Evolutionary conservation across 2,888 invertebrate species (phyloP).

Genomic region (Pomacea canaliculata): DNA sequence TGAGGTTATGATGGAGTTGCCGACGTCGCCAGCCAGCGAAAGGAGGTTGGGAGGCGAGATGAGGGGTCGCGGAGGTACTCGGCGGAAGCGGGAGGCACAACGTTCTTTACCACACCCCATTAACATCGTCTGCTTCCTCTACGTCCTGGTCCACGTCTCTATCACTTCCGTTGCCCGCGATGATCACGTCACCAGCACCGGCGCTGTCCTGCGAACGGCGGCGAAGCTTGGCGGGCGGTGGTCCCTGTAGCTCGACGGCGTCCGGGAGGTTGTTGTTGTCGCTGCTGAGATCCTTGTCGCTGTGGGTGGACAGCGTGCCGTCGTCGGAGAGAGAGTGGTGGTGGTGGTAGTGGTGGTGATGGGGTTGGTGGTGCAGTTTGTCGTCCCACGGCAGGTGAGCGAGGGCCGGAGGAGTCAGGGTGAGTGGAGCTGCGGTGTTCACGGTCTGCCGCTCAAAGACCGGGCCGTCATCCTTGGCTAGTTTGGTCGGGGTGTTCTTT

Average conservation of each 20-base stretch:
- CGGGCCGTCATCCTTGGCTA: conserved; percentile 79
- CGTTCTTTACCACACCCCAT: too few species aligned
- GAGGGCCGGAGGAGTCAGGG: background rate
- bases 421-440: conserved; percentile 70
- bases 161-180: background rate
- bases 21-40: conserved; percentile 7
- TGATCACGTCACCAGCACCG: background rate
- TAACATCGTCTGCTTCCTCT: too few species aligned
- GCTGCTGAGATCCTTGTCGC: too few species aligned
- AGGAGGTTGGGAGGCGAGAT: conserved; percentile 1
- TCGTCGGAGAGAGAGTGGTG: conserved; percentile 41
- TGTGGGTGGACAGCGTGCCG: conserved; percentile 31
- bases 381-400: background rate
- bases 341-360: conserved; percentile 20
- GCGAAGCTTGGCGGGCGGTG: background rate
- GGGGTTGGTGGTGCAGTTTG: background rate
- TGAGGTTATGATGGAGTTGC: background rate
- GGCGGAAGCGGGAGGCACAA: background rate
- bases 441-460: conserved; percentile 46
- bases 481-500: conserved; percentile 94
- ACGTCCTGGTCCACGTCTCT: background rate
- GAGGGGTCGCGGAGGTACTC: background rate
- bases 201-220: conserved; percentile 5
- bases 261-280: conserved; percentile 25
- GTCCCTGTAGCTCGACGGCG: conserved; percentile 5